Conservation (phyloP, 2,888 invertebrate species). For the Synergus gifuensis region DNA sequence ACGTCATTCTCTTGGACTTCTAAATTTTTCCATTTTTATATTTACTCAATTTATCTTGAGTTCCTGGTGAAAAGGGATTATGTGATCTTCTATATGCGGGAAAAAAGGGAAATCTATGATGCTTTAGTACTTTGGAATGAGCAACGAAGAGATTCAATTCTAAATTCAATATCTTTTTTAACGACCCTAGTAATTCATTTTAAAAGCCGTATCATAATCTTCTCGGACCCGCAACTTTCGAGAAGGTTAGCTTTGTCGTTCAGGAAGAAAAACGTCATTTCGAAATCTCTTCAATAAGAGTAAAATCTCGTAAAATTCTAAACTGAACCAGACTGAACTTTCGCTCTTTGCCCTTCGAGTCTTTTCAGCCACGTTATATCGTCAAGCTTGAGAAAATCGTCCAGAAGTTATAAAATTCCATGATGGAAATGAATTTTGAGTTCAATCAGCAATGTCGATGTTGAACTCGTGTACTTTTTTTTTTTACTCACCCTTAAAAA, state of each 20-base stretch:
- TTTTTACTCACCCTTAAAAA: constrained; percentile 45
- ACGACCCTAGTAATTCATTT: constrained; percentile 51
- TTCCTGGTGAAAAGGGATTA: constrained; percentile 8
- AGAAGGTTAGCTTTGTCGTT: constrained; percentile 50
- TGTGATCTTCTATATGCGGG: constrained; percentile 12
- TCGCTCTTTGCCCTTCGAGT: not conserved
- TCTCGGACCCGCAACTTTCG: constrained; percentile 39
- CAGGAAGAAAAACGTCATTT: constrained; percentile 38
- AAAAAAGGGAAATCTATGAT: not conserved
- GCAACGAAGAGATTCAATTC: constrained; percentile 34
- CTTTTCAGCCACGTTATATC: constrained; percentile 47
- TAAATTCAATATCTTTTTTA: constrained; percentile 58
- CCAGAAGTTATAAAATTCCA: constrained; percentile 22
- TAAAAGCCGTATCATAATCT: constrained; percentile 48
- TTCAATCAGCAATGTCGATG: constrained; percentile 53
- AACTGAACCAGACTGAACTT: constrained; percentile 47
- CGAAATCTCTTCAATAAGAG: constrained; percentile 59
- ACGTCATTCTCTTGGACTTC: not conserved
- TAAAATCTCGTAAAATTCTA: constrained; percentile 66
- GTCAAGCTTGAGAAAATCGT: constrained; percentile 17
- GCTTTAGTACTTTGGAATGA: not conserved
- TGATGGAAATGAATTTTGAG: constrained; percentile 59
- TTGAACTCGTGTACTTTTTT: constrained; percentile 39
- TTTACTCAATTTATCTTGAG: not conserved
- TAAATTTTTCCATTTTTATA: constrained; percentile 14